Evolutionary conservation across 2,113 vertebrate genomes (phyloP), one percentile per base, ranked within the genome.

Genomic region (Datnioides undecimradiatus): DNA sequence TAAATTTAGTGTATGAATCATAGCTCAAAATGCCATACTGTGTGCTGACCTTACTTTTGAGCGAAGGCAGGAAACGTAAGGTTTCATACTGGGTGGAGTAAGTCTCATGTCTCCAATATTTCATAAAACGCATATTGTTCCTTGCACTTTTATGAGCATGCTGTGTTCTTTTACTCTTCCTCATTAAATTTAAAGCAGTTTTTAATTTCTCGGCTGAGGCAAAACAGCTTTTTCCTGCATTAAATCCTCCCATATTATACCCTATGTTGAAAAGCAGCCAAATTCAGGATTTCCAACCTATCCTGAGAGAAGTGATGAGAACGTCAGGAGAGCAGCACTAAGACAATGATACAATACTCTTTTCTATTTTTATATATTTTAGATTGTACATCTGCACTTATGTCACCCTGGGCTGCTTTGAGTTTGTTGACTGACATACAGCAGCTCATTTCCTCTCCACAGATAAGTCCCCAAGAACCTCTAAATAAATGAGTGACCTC

Each of bases 371-470:
- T 79, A 13, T 51, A n/a, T 51, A 34, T 57, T 60, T 52, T 16
- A 21, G 3, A 23, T 48, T 74, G 45, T 34, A 51, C 60, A 60
- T 62, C 38, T 84, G 59, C n/a, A n/a, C 40, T 36, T 63, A 13
- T 14, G n/a, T 40, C 31, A 19, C 36, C 9, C 36, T 23, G 34
- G 43, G 49, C 62, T 38, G 43, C 65, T 63, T 38, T 17, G 12
- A 68, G 51, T 25, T 9, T 54, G 55, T 25, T 88, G 80, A 83
- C 48, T 43, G 88, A 90, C 79, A 85, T 59, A 76, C 62, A 76
- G 51, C 76, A 76, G 34, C 62, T 83, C 63, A 40, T 85, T 86
- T 88, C 73, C 80, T 82, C 72, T 62, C 55, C 60, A 17, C 1
- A 55, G 23, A 69, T 34, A 43, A 19, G 12, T 74, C 78, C 72